Evolutionary conservation across 2,888 invertebrate genomes (phyloP), one percentile per base, ranked within the genome.

Genomic region (Acleris cristana): DNA sequence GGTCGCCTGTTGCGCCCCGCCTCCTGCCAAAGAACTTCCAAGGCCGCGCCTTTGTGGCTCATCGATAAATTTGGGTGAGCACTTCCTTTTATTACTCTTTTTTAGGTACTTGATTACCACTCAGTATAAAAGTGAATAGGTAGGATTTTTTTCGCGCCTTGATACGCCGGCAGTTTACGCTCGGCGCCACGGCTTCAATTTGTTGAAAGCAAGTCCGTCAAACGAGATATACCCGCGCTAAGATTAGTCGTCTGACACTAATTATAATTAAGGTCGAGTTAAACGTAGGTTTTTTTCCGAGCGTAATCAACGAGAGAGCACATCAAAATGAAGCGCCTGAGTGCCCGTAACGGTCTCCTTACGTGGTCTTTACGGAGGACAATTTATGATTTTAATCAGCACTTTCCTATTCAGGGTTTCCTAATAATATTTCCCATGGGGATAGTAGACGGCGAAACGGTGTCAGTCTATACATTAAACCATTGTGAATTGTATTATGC

Each of bases 41-140:
- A 79, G 73, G 75, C 78, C 80, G 81, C 80, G 75, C 82, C 82
- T 83, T 76, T 74, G 74, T 76, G 74, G 73, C 73, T 74, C 79
- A 72, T 79, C 81, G 76, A 79, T 78, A 79, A 75, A 78, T 85
- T 84, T 76, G 69, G 76, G 89, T 88, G 74, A 88, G 90, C 84
- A 82, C 76, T 72, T 80, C 80, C 82, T 83, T 86, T 85, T 81
- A 84, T 82, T 72, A 60, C 59, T 64, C 65, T 65, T 61, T 70
- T 69, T 62, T 52, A 57, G 18, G 18, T 18, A 18, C 48, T 49
- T 34, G 34, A 34, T 48, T 16, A 40, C 30, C 4, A 19, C 23
- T 44, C 18, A 16, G 8, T 21, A 16, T 48, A 53, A 21, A 62
- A 30, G 34, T 18, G 34, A 26, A n/a, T 61, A 10, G 14, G 6